Evolutionary conservation across 2,797 vertebrate genomes (phyloP).

Genomic region (Sebastes taczanowskii): DNA sequence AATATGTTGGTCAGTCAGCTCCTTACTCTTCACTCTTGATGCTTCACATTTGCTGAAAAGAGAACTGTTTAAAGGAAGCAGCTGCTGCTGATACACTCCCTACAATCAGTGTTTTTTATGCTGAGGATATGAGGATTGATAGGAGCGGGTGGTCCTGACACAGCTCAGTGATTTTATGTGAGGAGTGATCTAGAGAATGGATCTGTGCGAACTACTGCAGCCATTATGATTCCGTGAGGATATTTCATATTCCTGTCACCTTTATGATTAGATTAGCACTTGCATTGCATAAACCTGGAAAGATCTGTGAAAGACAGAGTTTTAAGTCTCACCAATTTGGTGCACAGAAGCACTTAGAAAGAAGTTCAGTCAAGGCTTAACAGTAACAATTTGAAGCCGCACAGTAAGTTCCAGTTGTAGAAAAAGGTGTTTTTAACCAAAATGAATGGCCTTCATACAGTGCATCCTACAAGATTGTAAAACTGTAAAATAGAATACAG

Average conservation of each 20-base stretch:
- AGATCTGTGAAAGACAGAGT: slow-evolving; percentile 1
- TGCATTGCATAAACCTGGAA: slow-evolving; percentile 14
- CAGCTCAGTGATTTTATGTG: slow-evolving; percentile 56
- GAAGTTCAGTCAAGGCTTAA: not conserved
- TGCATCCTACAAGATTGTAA: not conserved
- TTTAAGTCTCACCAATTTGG: not conserved
- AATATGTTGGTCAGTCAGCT: not conserved
- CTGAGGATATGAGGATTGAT: slow-evolving; percentile 39
- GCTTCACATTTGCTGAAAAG: not conserved
- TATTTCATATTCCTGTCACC: slow-evolving; percentile 43
- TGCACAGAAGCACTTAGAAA: not conserved
- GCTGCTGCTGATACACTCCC: slow-evolving; percentile 22
- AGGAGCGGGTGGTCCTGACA: slow-evolving; percentile 45
- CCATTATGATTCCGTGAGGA: slow-evolving; percentile 38
- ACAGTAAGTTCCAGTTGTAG: not conserved
- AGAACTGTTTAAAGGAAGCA: slow-evolving; percentile 6
- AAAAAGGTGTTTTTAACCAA: slow-evolving; percentile 3
- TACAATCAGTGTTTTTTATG: slow-evolving; percentile 5
- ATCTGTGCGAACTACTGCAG: slow-evolving; percentile 41
- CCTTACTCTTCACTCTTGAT: not conserved
- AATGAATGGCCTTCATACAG: not conserved
- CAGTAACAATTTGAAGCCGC: not conserved
- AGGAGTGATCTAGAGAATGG: slow-evolving; percentile 34
- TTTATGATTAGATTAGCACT: slow-evolving; percentile 36
- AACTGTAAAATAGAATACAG: not conserved